These are phyloP conservation scores for Gerosis bhagava DNA, from an alignment of 2,888 invertebrate species.

Conservation along the genomic window DNA sequence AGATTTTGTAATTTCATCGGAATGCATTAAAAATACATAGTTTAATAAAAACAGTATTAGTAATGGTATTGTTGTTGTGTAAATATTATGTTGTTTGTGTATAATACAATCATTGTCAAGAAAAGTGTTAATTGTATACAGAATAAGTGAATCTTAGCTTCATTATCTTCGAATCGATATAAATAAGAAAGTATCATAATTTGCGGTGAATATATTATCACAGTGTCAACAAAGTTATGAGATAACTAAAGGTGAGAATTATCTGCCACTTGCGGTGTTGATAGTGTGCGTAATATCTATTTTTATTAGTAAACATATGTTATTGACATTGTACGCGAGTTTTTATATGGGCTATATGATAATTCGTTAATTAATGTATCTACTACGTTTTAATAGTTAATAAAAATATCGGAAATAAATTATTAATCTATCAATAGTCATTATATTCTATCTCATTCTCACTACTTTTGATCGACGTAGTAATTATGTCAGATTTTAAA, in stretches of 20 bases:
- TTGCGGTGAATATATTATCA: conserved; percentile 61
- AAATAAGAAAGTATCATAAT: conserved; percentile 59
- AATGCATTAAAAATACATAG: conserved; percentile 23
- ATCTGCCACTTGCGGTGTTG: neutral
- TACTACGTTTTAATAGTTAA: too few relatives aligned
- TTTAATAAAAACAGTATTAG: conserved; percentile 13
- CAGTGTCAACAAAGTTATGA: conserved; percentile 71
- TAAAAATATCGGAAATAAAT: too few relatives aligned
- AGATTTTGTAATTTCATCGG: conserved; percentile 46
- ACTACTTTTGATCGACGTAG: too few relatives aligned
- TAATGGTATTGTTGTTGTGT: conserved; percentile 12
- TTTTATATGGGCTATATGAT: neutral
- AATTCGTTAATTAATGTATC: neutral
- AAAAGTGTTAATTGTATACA: conserved; percentile 25
- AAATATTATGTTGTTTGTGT: conserved; percentile 9
- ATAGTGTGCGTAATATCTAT: neutral
- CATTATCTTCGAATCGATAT: conserved; percentile 66
- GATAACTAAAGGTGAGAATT: conserved; percentile 58
- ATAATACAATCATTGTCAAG: neutral
- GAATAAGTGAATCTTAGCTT: conserved; percentile 41
- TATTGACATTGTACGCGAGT: neutral
- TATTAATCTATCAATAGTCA: too few relatives aligned
- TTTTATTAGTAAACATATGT: conserved; percentile 16
- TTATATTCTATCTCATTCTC: too few relatives aligned
- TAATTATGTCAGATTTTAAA: too few relatives aligned